Evolutionary conservation across 1,140 invertebrate species (phyloP), one percentile per base, ranked within the genome.

Genomic region (Fopius arisanus): DNA sequence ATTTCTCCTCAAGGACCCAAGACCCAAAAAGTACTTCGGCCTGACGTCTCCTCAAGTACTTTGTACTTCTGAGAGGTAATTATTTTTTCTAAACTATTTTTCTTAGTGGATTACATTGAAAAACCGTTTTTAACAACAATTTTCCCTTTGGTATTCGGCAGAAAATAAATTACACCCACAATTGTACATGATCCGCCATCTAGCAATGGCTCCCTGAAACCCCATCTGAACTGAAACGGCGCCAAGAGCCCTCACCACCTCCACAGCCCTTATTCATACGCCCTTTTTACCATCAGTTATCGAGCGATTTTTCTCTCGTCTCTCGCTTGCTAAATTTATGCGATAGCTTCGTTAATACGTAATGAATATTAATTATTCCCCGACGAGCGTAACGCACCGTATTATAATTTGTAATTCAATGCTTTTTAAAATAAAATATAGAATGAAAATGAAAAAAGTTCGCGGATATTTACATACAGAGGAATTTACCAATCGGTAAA

Each of bases 301-400:
- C 70, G 70, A 67, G 23, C 63, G 26, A 72, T 67, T 72, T 72
- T 72, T 72, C 70, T 66, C 43, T 54, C 70, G 65, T 40, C 21
- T 51, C 19, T 72, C 73, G 78, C 79, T 80, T 72, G 73, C 70
- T 77, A 83, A 84, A 87, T 86, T 86, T 86, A 86, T 86, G 78
- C 81, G 82, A 86, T 84, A 78, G 83, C 82, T 86, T 83, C 82
- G 84, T 86, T 86, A 86, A 86, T 85, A 84, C 81, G 82, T 84
- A 82, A 88, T 88, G 84, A 88, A 88, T 87, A 87, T 87, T 87
- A 87, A 87, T 87, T 87, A 85, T 86, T 85, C 82, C 80, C 78
- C 79, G 79, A 82, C 82, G 81, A 81, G 72, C 51, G 67, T 71
- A 28, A 16, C 65, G 37, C 37, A 69, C 40, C 73, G 78, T 81